Evolutionary conservation across 2,888 invertebrate genomes (phyloP), one percentile per base, ranked within the genome.

Genomic region (Ectemnius continuus): DNA sequence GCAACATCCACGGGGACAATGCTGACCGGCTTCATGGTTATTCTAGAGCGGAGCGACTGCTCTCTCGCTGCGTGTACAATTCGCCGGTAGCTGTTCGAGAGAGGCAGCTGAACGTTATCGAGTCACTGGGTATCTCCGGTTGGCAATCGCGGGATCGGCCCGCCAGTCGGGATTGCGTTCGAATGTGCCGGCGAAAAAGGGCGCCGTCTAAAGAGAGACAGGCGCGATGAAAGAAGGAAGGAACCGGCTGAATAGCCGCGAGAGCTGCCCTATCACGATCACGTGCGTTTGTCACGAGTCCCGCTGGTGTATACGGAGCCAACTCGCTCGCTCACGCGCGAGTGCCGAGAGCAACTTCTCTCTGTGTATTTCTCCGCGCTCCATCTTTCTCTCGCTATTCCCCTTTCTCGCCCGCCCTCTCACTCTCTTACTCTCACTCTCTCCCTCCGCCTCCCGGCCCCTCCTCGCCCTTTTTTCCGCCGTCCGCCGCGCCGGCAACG

Each of bases 271-370:
- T 75, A 67, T 72, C 70, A 68, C 78, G 79, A 80, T 83, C 82
- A 83, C 82, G 82, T 83, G 82, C 83, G 79, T 80, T 70, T 79
- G 82, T 79, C 81, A 79, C 82, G 82, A 83, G 81, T 76, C 81
- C 75, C 80, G 75, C 73, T 72, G 68, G 73, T 79, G 83, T 81
- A 77, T 82, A 80, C 81, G 75, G 75, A 78, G 82, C 73, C 79
- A 79, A 83, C 75, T 79, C 82, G 82, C 82, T 82, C 80, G 80
- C 83, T 79, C 78, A 78, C 81, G 81, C 78, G 81, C 79, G 75
- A 80, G 80, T 74, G 81, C 75, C 76, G 75, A 76, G 78, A 82
- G 74, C 69, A 79, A 77, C 67, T 75, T 70, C 75, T 79, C 76
- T 68, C 73, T 76, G 65, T 80, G 72, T 76, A 74, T 78, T 81